phyloP scores from a whole-genome alignment of 2,888 invertebrate species.

The Orthonychiurus folsomi region DNA sequence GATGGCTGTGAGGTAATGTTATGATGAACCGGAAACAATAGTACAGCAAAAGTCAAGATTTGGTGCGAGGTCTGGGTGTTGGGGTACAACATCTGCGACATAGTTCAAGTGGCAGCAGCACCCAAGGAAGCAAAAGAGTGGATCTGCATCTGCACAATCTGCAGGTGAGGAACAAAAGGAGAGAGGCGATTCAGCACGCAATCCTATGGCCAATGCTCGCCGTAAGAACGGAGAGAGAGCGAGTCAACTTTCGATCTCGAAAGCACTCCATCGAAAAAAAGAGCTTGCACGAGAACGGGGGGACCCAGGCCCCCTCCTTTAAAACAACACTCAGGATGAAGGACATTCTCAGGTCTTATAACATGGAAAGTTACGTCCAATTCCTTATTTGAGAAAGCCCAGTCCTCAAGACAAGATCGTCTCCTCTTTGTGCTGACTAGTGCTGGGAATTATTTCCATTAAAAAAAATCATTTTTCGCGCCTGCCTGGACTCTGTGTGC shows the following conservation, averaged over 20 bases:
- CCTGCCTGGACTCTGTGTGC: no score
- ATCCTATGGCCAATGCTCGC: no score
- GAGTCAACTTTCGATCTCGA: slow-evolving; percentile 20
- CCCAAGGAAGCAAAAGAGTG: background rate
- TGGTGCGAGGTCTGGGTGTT: background rate
- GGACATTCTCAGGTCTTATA: slow-evolving; percentile 39
- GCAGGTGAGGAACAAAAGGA: slow-evolving; percentile 43
- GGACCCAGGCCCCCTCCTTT: slow-evolving; percentile 18
- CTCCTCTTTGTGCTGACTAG: slow-evolving; percentile 12
- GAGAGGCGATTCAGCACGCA: slow-evolving; percentile 14
- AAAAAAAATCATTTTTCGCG: no score
- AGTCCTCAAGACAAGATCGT: slow-evolving; percentile 33
- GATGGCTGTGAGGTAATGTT: background rate
- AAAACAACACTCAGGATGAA: slow-evolving; percentile 28
- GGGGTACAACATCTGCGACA: no score
- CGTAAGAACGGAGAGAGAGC: slow-evolving; percentile 16
- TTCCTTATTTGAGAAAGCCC: slow-evolving; percentile 38
- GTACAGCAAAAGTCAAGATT: background rate
- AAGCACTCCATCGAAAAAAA: background rate
- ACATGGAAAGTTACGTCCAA: slow-evolving; percentile 34
- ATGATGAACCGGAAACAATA: background rate
- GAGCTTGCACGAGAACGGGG: slow-evolving; percentile 16
- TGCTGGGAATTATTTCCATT: no score
- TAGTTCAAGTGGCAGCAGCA: background rate
- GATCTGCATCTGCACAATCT: no score